Evolutionary conservation across 2,888 invertebrate species (phyloP), one percentile per base, ranked within the genome.

Genomic region (Lepidochrysops patricia): DNA sequence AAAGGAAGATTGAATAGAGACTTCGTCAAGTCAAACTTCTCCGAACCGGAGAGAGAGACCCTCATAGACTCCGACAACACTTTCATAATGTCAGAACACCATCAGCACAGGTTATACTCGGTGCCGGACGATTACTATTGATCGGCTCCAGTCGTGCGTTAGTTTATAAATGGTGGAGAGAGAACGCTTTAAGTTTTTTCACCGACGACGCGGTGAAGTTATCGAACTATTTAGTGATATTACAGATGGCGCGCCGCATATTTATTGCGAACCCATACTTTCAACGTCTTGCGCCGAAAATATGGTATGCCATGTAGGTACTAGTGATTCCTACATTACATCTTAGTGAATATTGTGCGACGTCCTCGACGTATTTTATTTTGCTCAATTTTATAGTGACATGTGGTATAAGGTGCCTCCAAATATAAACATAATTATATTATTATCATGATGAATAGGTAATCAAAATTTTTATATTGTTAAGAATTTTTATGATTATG

Each of bases 21-120:
- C 15, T 84, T 86, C 19, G 86, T 85, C 0, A 83, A 70, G 56
- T 64, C 78, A 13, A 76, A 74, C 2, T 81, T 87, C 61, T 71
- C 64, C 57, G 82, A 83, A 7, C 66, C 69, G 0, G 88, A 89
- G 43, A 74, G 76, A 52, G 88, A 88, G 50, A 77, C 84, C 0
- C 64, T 89, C 19, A 77, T 89, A 60, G 70, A 75, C 6, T 79
- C 87, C 0, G 85, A 88, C 58, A 89, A 89, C 65, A 64, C 79
- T 2, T 89, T 89, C 60, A 89, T 88, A 32, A 19, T 79, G 34
- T 82, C 88, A 0, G 88, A 89, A 65, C 74, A 79, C 63, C 73
- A 78, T 37, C 66, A 76, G 61, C 76, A 77, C 66, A 77, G 79
- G 66, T 66, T 77, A 15, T 74, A 75, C 57, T 73, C 72, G 63